Conservation (phyloP, 2,113 vertebrate species). For the Bos javanicus region DNA sequence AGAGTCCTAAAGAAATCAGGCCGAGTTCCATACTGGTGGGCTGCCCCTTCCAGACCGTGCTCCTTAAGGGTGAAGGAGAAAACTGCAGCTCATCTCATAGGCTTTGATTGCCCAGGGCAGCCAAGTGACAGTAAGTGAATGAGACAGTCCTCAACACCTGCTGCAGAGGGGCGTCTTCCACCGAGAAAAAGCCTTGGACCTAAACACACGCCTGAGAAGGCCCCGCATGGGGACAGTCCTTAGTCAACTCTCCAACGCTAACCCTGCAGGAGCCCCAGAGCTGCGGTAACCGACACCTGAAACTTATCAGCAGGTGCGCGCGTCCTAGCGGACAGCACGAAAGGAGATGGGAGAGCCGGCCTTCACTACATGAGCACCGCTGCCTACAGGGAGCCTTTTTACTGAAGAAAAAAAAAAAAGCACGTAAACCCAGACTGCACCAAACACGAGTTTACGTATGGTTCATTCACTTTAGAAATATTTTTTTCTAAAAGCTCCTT, state of each 20-base stretch:
- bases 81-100: not conserved
- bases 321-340: not conserved
- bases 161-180: not conserved
- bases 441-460: not conserved
- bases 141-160: not conserved
- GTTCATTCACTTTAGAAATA: not conserved
- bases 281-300: not conserved
- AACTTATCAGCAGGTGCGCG: not conserved
- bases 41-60: not conserved
- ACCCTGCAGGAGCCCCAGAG: not conserved
- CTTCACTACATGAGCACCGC: not conserved
- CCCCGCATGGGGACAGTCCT: not conserved
- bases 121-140: not conserved
- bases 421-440: not conserved
- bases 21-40: not conserved
- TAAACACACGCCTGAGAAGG: not conserved
- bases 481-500: not conserved
- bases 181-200: not conserved
- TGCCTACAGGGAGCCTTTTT: not conserved
- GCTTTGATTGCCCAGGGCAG: not conserved
- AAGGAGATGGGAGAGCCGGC: not conserved
- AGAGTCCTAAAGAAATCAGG: conserved; percentile 12
- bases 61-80: not conserved
- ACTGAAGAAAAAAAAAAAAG: not conserved
- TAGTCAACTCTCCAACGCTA: not conserved